Evolutionary conservation across 2,797 vertebrate genomes (phyloP), one percentile per base, ranked within the genome.

Genomic region (Micromesistius poutassou): DNA sequence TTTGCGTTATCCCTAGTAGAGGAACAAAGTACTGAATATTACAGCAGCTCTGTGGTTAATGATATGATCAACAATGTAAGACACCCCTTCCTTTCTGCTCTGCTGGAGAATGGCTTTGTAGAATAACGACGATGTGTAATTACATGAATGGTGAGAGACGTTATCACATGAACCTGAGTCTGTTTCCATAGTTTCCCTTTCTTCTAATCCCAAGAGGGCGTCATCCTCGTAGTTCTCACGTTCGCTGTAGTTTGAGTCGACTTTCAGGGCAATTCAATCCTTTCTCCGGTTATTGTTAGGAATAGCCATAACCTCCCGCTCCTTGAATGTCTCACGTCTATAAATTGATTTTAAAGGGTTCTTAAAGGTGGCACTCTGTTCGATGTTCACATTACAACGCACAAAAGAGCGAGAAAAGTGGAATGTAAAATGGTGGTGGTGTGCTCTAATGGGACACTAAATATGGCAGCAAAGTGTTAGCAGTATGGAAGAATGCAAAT

Each of bases 401-500:
- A 85, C 85, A 82, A 71, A 80, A 42, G 77, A 75, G 78, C 75
- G 79, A 75, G 79, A 76, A 68, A 68, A 77, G 76, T 16, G 68
- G 73, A 71, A 38, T 73, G n/a, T 50, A 13, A 70, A 82, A 76
- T 82, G 79, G 72, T 77, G 78, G 68, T 75, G 71, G 78, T 68
- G 74, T 78, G 76, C 78, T 80, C 40, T 79, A 83, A 85, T 83
- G 73, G 80, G 73, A 80, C 81, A 81, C 83, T 80, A 82, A 80
- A 78, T 77, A 78, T 80, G 78, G 19, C 74, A 82, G 79, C 36
- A 75, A 86, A 79, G 81, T 81, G 77, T 88, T 82, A 68, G 42
- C 42, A 62, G 36, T 85, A 82, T 71, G 84, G 84, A 85, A 80
- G 81, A 86, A 83, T 78, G 74, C 73, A 82, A 88, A 83, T 85